Base-by-base conservation (phyloP, 1,140 invertebrate species). In the Arctopsyche grandis region DNA sequence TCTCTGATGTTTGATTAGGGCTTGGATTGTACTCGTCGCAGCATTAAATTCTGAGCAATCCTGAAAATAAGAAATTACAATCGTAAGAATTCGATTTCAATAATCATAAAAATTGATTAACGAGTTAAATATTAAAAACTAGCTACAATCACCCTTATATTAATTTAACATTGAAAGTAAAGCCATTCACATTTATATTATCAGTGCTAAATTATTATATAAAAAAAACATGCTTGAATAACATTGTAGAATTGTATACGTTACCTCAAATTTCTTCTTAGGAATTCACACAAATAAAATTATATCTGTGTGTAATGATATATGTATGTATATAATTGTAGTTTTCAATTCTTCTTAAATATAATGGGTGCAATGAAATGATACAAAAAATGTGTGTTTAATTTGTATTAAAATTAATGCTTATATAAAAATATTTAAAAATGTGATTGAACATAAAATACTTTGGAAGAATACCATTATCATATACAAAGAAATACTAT, bases 21-120 rank as follows among this genome's bases (percentile, higher is more conserved):
- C 89, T 79, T 90, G 90, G 75, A 91, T 88, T 19, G 89, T 90
- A 9, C 89, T 90, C n/a, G 90, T 90, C 5, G 90, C 90, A 48
- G 90, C 89, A 84, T 91, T 91, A 85, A 91, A 91, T 82, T 91
- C 90, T 19, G 88, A 86, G 85, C 87, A 90, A 73, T 91, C 90
- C 90, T 91, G 84, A n/a, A 83, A 82, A 69, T 21, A 43, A 22
- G 16, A 58, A 12, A 48, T 44, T 4, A 4, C 29, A 38, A 7
- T 38, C 48, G 12, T 66, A 66, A n/a, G 19, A 4, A 24, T 66
- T 66, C 10, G 19, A 29, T 19, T 22, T 29, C 7, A 24, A 52
- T 14, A 14, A 52, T 1, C 16, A 14, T 19, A 1, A 76, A 16
- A 60, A 58, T n/a, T 29, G n/a, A n/a, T n/a, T n/a, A n/a, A n/a